Conservation (phyloP, 1,140 invertebrate genomes). For the Leptestheria dahalacensis region DNA sequence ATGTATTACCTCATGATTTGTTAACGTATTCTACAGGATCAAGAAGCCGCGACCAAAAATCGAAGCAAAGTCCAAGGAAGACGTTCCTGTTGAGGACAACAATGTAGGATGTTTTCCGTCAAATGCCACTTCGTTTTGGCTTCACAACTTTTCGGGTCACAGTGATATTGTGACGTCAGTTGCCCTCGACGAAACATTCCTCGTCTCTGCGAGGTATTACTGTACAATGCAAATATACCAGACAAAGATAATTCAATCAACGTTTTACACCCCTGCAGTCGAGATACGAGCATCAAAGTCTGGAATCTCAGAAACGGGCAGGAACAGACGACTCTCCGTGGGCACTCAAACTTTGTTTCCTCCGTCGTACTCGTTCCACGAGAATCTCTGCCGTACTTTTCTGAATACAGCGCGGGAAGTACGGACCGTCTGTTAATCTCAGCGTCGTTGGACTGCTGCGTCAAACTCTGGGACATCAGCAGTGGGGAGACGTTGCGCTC, state of each 20-base stretch:
- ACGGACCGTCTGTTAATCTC: not conserved
- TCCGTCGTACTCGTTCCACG: not conserved
- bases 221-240: not conserved
- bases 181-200: not conserved
- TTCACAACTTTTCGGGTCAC: not conserved
- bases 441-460: not conserved
- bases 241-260: not conserved
- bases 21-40: too few relatives aligned
- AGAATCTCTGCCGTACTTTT: not conserved
- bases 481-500: not conserved
- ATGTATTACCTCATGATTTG: too few relatives aligned
- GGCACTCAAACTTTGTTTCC: not conserved
- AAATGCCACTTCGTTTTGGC: not conserved
- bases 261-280: not conserved
- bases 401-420: not conserved
- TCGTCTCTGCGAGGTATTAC: slow-evolving; percentile 2
- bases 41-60: too few relatives aligned
- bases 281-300: slow-evolving; percentile 1
- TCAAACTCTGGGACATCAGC: slow-evolving; percentile 1
- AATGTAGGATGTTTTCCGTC: too few relatives aligned
- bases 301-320: not conserved
- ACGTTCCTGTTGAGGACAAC: too few relatives aligned
- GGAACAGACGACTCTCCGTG: not conserved
- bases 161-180: slow-evolving; percentile 5
- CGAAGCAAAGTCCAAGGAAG: too few relatives aligned